Conservation (phyloP, 37 sponge, comb jelly and placozoan species). For the Haliclona indistincta region DNA sequence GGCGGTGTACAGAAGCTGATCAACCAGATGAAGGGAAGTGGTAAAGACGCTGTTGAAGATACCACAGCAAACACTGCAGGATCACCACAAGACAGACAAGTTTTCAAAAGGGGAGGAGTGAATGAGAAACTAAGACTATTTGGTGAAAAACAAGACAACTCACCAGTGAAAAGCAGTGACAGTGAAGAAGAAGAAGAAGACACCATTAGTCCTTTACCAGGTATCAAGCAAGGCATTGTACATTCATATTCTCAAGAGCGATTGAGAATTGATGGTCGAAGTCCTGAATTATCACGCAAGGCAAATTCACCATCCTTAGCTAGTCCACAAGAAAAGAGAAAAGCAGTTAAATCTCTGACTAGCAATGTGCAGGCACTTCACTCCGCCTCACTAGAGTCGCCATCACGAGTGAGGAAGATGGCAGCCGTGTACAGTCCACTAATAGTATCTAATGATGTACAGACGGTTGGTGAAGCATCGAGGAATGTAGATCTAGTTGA, state of each 20-base stretch:
- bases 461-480: not conserved
- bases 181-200: not conserved
- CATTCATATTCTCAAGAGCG: constrained; percentile 15
- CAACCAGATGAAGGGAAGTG: not conserved
- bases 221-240: not conserved
- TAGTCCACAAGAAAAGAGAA: too few relatives aligned
- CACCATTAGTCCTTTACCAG: constrained; percentile 16
- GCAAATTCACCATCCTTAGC: not conserved
- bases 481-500: not conserved
- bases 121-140: not conserved
- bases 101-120: constrained; percentile 2
- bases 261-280: constrained; percentile 26
- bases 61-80: not conserved
- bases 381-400: too few relatives aligned
- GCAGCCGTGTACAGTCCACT: constrained; percentile 29
- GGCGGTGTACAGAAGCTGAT: constrained; percentile 19
- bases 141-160: too few relatives aligned
- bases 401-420: too few relatives aligned
- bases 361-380: too few relatives aligned
- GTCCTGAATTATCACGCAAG: not conserved
- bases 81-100: too few relatives aligned
- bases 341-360: too few relatives aligned
- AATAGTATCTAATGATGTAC: not conserved
- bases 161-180: not conserved
- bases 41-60: not conserved